Base-by-base conservation (phyloP, 2,888 invertebrate genomes). In the Amaurobius ferox region DNA sequence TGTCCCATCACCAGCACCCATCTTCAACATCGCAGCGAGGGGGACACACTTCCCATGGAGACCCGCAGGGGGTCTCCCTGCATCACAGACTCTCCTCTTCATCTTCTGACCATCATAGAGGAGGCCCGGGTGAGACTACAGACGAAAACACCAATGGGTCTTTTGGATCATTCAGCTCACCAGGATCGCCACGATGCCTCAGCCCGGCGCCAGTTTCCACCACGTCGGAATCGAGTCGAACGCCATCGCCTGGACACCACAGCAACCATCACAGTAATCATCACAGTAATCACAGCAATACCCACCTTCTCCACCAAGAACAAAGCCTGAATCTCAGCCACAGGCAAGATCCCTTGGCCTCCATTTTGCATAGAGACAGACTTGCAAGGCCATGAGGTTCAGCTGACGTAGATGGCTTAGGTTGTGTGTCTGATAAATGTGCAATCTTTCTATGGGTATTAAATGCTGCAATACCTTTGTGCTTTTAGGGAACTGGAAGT, bases 171-270 rank as follows among this genome's bases (percentile, higher is more conserved):
- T 86, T 79, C 76, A 80, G 79, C 48, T 77, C 77, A n/a, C 79
- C 79, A 23, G 77, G 83, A 9, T 77, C 77, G 0, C 79, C 86
- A 23, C 74, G 77, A 6, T 86, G 88, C 35, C 62, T 80, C 66
- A 88, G 88, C 83, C 88, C 88, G 40, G 88, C 88, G 0, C 88
- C 88, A 6, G 88, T 88, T 13, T 88, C 88, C 44, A 88, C 88
- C 35, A 87, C 88, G 1, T 88, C 88, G 13, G 88, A 88, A 6
- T 83, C 85, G 9, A 87, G 88, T 62, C 64, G 87, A 26, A 87
- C 87, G n/a, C 87, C 85, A 6, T 81, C 87, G 13, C 88, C 88
- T 0, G 76, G 85, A 23, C 87, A 79, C 32, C 74, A 68, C 40
- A 61, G 66, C 16, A 62, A 66, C 61, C 74, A 73, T 13, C 78